A percentile compares a stretch with the other conserved stretches of the same genome.
Evolutionary conservation across 2,113 vertebrate genomes (phyloP).

Genomic region (Piprites chloris): DNA sequence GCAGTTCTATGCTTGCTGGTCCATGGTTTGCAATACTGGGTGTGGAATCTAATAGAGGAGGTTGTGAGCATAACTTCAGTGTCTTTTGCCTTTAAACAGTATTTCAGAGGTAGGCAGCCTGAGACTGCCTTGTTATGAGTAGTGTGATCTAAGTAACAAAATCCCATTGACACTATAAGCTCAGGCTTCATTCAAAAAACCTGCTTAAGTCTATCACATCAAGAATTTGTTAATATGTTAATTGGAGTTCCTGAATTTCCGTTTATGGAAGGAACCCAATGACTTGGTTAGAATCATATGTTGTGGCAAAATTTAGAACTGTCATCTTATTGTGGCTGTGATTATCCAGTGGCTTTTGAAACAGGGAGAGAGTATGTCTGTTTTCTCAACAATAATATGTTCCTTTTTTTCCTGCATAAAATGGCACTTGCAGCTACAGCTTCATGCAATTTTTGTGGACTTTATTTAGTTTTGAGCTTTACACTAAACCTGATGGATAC

Average conservation of each 20-base stretch:
- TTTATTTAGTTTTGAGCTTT: not conserved
- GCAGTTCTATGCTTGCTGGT: not conserved
- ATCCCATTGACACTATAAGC: not conserved
- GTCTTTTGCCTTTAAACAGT: not conserved
- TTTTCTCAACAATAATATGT: not conserved
- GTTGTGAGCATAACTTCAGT: not conserved
- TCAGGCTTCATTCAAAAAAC: not conserved
- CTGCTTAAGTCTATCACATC: not conserved
- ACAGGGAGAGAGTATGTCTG: not conserved
- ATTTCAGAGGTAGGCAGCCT: not conserved
- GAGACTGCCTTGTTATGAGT: constrained; percentile 8
- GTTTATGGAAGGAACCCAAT: not conserved
- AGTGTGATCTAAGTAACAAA: constrained; percentile 3
- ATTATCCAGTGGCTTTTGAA: constrained; percentile 11
- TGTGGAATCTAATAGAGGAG: not conserved
- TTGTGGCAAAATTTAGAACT: not conserved
- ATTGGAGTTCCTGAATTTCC: constrained; percentile 9
- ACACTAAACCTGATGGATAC: not conserved
- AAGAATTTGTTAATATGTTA: constrained; percentile 22
- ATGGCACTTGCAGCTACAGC: not conserved
- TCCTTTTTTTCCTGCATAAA: not conserved
- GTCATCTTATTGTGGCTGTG: not conserved
- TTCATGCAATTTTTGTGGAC: not conserved
- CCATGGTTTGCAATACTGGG: not conserved
- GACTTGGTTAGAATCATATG: not conserved